phyloP scores from a whole-genome alignment of 2,888 invertebrate genomes.

The Pseudolycoriella hygida region DNA sequence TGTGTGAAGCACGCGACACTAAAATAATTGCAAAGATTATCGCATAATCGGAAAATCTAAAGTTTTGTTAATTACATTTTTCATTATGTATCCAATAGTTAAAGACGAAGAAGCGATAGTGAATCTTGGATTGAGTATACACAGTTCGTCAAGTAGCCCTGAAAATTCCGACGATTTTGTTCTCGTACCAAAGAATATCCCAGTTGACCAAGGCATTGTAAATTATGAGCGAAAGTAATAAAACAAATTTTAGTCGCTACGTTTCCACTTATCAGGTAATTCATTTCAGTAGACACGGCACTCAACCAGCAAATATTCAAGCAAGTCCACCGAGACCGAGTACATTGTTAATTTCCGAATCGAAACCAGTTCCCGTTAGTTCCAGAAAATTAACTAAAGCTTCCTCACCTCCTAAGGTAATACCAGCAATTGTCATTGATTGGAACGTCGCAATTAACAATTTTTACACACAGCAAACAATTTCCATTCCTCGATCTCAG shows the following conservation, averaged over 20 bases:
- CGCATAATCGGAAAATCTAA: no score
- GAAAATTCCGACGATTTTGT: conserved; percentile 66
- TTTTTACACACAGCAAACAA: conserved; percentile 12
- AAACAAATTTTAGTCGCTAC: not conserved
- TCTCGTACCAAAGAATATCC: conserved; percentile 51
- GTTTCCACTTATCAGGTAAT: no score
- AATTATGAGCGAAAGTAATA: conserved; percentile 23
- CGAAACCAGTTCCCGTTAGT: conserved; percentile 58
- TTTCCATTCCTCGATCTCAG: conserved; percentile 60
- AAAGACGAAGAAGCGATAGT: not conserved
- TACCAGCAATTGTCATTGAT: conserved; percentile 9
- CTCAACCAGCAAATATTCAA: conserved; percentile 17
- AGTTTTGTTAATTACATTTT: no score
- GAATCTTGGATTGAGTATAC: conserved; percentile 17
- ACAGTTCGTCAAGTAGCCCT: conserved; percentile 40
- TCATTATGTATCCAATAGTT: no score
- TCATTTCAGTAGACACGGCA: not conserved
- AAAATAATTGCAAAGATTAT: no score
- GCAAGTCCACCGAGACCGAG: conserved; percentile 48
- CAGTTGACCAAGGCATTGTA: conserved; percentile 34
- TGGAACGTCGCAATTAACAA: no score
- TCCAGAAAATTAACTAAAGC: conserved; percentile 9
- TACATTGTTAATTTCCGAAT: conserved; percentile 52
- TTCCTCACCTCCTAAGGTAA: conserved; percentile 13
- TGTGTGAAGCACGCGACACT: no score